Base-by-base conservation (phyloP, 2,888 invertebrate species). In the Spatulosminthurus flaviceps region DNA sequence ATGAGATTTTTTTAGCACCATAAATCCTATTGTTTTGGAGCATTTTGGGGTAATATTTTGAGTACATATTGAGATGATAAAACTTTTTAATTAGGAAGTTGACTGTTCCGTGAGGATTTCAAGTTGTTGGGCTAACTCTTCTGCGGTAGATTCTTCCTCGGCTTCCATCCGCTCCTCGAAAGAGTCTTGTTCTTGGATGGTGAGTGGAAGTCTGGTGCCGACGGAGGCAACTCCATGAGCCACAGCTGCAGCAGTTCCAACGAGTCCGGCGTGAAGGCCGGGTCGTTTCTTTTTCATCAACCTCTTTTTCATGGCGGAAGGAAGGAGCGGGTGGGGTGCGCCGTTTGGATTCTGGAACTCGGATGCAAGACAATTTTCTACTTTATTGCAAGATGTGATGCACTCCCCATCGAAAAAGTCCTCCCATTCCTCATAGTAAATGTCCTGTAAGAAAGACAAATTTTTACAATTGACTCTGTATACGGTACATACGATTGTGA, bases 341-440 rank as follows among this genome's bases (percentile, higher is more conserved):
- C 22, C 64, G 24, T 21, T 1, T 4, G 64, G 64, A n/a, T 22
- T 93, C 86, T 82, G 83, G 78, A 81, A 83, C 77, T 83, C 85
- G 13, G 84, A 85, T 34, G 76, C 79, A 13, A 84, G 83, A 79
- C 83, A 84, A 71, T 82, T 82, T 69, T 83, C 83, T 84, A 90
- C 92, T 90, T 94, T 94, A 89, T 94, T 93, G 88, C 94, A 94
- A 82, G 93, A 93, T 84, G 94, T 94, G 88, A 94, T 94, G 88
- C 93, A 93, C 87, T 93, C 93, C 66, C 81, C 83, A 13, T 72
- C 80, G 80, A 83, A 84, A 73, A 83, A 84, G 64, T 84, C 84
- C 13, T 83, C 84, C 83, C 83, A 83, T 81, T 84, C 84, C 77
- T 84, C 84, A 80, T 83, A 83, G 75, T 85, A 84, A 80, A 85